phyloP scores from a whole-genome alignment of 2,888 invertebrate genomes.

The Nemoura dubitans region DNA sequence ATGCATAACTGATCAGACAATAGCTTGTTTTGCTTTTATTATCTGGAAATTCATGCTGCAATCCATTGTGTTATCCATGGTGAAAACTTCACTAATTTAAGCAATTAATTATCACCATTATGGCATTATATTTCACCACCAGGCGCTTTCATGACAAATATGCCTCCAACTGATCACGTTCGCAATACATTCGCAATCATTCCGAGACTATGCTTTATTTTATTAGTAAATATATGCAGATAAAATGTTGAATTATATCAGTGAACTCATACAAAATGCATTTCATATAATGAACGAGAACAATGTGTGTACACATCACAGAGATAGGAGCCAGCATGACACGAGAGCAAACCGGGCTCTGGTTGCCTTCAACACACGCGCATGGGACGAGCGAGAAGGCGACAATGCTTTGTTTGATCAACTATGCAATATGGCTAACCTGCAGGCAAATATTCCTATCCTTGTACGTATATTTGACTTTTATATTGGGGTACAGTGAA shows the following conservation, averaged over 20 bases:
- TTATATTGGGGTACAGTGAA: no score
- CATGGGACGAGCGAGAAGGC: no score
- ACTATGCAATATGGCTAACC: no score
- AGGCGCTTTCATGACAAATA: background rate
- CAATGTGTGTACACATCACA: background rate
- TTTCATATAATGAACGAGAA: background rate
- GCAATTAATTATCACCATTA: background rate
- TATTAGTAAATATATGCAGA: background rate
- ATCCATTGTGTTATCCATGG: background rate
- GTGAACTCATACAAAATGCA: background rate
- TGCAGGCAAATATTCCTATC: no score
- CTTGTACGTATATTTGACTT: no score
- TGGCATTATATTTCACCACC: background rate
- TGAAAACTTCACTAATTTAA: background rate
- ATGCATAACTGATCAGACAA: background rate
- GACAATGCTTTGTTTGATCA: no score
- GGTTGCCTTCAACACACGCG: no score
- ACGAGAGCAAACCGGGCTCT: background rate
- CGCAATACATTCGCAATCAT: background rate
- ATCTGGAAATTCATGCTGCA: background rate
- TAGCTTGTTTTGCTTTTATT: slow-evolving; percentile 12
- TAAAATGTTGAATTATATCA: background rate
- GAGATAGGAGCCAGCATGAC: background rate
- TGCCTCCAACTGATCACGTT: background rate
- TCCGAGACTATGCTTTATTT: background rate